phyloP scores from a whole-genome alignment of 1,140 invertebrate species.

The Nixonia krombeini region DNA sequence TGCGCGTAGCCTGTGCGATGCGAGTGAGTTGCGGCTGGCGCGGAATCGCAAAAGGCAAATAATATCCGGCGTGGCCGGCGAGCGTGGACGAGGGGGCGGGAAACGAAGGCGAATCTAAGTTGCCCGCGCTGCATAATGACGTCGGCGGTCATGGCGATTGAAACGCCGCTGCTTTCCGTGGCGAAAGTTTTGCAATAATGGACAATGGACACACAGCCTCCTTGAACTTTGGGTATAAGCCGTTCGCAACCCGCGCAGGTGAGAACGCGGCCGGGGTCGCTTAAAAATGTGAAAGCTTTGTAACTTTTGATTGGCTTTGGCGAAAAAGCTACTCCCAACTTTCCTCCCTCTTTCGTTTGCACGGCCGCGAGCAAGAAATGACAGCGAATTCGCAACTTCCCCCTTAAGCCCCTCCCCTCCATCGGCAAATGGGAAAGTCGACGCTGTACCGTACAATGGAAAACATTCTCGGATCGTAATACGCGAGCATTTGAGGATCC shows the following conservation, averaged over 20 bases:
- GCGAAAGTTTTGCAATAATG: conserved; percentile 61
- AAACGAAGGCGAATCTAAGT: background rate
- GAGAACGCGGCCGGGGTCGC: conserved; percentile 28
- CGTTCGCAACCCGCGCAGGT: conserved; percentile 37
- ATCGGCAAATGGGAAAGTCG: conserved; percentile 7
- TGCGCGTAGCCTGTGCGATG: too few relatives aligned
- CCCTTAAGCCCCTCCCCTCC: conserved; percentile 8
- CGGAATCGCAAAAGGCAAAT: conserved; percentile 22
- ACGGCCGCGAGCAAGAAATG: conserved; percentile 13
- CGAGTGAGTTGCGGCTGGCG: too few relatives aligned
- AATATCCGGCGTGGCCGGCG: conserved; percentile 30
- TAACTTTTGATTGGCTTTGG: conserved; percentile 39
- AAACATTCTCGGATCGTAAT: too few relatives aligned
- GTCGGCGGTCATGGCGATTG: conserved; percentile 30
- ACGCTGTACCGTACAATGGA: too few relatives aligned
- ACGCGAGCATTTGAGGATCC: background rate
- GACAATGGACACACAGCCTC: conserved; percentile 44
- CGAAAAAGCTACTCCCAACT: conserved; percentile 14
- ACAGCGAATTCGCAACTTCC: conserved; percentile 22
- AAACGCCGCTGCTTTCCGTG: conserved; percentile 34
- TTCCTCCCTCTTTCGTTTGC: too few relatives aligned
- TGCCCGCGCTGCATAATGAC: conserved; percentile 19
- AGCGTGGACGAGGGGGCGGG: conserved; percentile 9
- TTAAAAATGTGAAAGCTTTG: conserved; percentile 19
- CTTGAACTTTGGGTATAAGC: conserved; percentile 42